Conservation (phyloP, 2,888 invertebrate genomes). For the Ornithoptera priamus region DNA sequence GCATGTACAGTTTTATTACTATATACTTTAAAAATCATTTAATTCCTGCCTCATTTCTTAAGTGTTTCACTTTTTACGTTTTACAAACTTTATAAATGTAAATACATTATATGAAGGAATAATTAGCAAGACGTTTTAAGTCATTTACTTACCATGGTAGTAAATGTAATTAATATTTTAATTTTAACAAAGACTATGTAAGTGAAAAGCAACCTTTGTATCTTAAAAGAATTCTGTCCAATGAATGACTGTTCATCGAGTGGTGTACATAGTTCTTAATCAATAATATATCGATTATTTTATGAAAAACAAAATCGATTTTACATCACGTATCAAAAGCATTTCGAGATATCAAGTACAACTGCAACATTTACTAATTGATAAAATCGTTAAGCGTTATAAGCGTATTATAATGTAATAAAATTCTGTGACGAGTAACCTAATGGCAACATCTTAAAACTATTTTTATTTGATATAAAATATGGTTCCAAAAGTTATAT, state of each 20-base stretch:
- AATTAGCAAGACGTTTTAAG: background rate
- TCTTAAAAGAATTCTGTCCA: background rate
- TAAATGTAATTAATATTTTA: background rate
- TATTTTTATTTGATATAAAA: no score
- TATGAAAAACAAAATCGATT: background rate
- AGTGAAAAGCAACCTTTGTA: conserved; percentile 3
- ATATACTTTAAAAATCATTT: background rate
- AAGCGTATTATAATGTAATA: no score
- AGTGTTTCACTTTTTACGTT: background rate
- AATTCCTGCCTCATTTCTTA: background rate
- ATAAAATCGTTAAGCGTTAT: background rate
- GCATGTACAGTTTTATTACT: no score
- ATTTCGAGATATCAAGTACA: background rate
- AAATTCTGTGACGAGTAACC: no score
- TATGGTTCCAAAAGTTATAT: no score
- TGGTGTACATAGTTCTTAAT: background rate
- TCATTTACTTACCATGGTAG: background rate
- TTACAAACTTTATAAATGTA: background rate
- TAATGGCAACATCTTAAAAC: no score
- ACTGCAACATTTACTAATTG: background rate
- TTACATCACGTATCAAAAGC: background rate
- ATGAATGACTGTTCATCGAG: background rate
- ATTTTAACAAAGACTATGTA: background rate
- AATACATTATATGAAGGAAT: no score
- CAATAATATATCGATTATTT: background rate